Conservation (phyloP, 2,113 vertebrate species). For the Naja naja region DNA sequence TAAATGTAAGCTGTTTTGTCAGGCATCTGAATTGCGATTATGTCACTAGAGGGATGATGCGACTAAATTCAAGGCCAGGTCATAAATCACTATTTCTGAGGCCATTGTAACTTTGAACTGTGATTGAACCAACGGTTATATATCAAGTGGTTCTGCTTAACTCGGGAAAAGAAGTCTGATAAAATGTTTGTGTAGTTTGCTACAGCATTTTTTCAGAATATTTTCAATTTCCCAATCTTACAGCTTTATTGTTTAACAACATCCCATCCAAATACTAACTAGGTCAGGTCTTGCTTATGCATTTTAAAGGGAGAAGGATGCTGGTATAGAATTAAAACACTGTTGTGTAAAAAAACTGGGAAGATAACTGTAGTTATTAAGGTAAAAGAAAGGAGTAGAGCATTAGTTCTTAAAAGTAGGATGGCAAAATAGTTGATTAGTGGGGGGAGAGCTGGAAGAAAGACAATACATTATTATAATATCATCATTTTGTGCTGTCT, state of each 20-base stretch:
- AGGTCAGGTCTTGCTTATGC: neutral
- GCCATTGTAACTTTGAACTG: too few relatives aligned
- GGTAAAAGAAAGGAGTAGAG: neutral
- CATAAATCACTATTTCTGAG: too few relatives aligned
- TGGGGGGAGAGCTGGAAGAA: neutral
- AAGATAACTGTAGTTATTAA: neutral
- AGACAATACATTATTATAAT: neutral
- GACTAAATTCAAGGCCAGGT: too few relatives aligned
- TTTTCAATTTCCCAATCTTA: neutral
- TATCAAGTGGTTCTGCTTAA: neutral
- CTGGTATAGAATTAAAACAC: neutral
- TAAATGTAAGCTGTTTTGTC: too few relatives aligned
- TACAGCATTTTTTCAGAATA: neutral
- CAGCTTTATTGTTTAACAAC: neutral
- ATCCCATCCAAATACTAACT: neutral
- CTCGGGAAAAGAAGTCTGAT: neutral
- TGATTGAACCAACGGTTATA: too few relatives aligned
- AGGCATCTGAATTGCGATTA: too few relatives aligned
- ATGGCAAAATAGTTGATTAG: neutral
- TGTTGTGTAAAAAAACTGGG: neutral
- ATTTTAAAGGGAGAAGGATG: neutral
- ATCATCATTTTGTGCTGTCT: neutral
- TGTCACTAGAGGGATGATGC: too few relatives aligned
- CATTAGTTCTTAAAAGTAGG: neutral
- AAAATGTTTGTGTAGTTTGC: neutral